Evolutionary conservation across 2,797 vertebrate species (phyloP), one percentile per base, ranked within the genome.

Genomic region (Oryzias sinensis): DNA sequence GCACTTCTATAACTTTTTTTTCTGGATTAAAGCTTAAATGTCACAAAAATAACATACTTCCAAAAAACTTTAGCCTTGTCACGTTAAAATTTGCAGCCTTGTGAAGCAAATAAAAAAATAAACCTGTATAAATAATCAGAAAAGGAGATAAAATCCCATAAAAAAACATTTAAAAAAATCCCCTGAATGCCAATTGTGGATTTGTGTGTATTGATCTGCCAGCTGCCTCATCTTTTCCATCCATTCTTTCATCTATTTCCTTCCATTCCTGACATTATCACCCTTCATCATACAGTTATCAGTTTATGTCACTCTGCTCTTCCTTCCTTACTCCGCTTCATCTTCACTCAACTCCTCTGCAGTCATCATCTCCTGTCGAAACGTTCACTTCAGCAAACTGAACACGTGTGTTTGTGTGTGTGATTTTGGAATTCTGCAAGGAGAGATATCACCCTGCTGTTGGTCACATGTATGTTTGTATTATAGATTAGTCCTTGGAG

Each of bases 281-380:
- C 60, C 70, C 71, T 70, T 84, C 80, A 85, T 86, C 86, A 84
- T 77, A 66, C 73, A 83, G 70, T 88, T 87, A 88, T 88, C 85
- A 78, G 65, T 86, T 86, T 74, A 82, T 85, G 87, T 84, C 74
- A 74, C 53, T 42, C 54, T 20, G n/a, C 67, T 63, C 51, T 70
- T 74, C 69, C 49, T 65, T 65, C 49, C 71, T 49, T 55, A 67
- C 68, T 75, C 76, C 25, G 59, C 69, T 59, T 64, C 60, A 56
- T 81, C 72, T 48, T 68, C 65, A 68, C 52, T 77, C 60, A 56
- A 52, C 64, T 76, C 15, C 65, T 74, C 72, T 59, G 73, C 70
- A 81, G 65, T 70, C 70, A 85, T 72, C 82, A 77, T 85, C 54
- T 71, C 79, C 66, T 87, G 86, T 88, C 83, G 83, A 78, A 80